Conservation (phyloP, 2,113 vertebrate species). For the rat (Rattus norvegicus) region GRCr8 NC_086019.1:189655501-189656000, state of each 20-base stretch:
- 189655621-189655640: conserved; percentile 93
- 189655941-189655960: background rate
- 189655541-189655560: conserved; percentile 96
- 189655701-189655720: accelerated
- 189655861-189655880: background rate
- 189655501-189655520: accelerated
- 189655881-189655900: background rate
- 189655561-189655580: conserved; percentile 98
- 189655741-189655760: background rate
- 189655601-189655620: conserved; percentile 94
- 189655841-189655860: background rate
- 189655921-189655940: background rate
- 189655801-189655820: background rate
- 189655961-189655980: background rate
- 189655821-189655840: background rate
- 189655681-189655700: background rate
- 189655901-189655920: background rate
- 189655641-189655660: conserved; percentile 89
- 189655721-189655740: background rate
- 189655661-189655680: conserved; percentile 85
- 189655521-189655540: conserved; percentile 86
- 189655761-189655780: background rate
- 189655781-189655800: background rate
- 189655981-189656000: background rate
- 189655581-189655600: conserved; percentile 95